Percentiles rank a stretch among this genome's conserved stretches.
These are phyloP conservation scores for Lophius piscatorius DNA, from an alignment of 2,113 vertebrate species.

Conservation along the genomic window DNA sequence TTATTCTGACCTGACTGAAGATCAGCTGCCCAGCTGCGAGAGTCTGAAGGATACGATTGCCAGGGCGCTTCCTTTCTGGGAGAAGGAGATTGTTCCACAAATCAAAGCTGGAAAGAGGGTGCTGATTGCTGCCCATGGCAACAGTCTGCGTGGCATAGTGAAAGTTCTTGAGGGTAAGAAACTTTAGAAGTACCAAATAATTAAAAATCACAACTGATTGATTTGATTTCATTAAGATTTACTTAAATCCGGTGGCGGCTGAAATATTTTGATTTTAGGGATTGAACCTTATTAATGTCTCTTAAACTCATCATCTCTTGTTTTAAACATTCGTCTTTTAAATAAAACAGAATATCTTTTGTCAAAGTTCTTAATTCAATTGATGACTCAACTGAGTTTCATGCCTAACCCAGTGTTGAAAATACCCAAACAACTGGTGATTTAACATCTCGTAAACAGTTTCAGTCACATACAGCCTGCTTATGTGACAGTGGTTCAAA, in stretches of 20 bases:
- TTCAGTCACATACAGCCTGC: no score
- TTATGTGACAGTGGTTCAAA: no score
- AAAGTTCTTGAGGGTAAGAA: slow-evolving; percentile 86
- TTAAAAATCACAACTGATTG: neutral
- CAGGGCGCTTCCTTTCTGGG: slow-evolving; percentile 91
- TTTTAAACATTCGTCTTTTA: neutral
- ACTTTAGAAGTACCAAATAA: neutral
- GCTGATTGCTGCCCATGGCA: slow-evolving; percentile 92
- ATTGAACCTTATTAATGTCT: no score
- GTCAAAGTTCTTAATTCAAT: neutral
- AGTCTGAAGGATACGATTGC: slow-evolving; percentile 94
- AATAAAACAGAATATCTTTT: neutral
- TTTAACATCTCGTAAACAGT: no score
- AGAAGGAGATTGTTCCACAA: slow-evolving; percentile 87
- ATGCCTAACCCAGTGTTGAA: no score
- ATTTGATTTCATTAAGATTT: neutral
- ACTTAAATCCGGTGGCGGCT: neutral
- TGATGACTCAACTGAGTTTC: no score
- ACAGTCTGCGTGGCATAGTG: slow-evolving; percentile 91
- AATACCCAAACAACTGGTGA: no score
- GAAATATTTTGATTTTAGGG: no score
- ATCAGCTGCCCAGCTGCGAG: slow-evolving; percentile 88
- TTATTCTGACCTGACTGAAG: slow-evolving; percentile 80
- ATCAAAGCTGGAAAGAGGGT: slow-evolving; percentile 90
- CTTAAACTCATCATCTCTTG: no score